Evolutionary conservation across 2,888 invertebrate genomes (phyloP).

Genomic region (Toxonevra muliebris): DNA sequence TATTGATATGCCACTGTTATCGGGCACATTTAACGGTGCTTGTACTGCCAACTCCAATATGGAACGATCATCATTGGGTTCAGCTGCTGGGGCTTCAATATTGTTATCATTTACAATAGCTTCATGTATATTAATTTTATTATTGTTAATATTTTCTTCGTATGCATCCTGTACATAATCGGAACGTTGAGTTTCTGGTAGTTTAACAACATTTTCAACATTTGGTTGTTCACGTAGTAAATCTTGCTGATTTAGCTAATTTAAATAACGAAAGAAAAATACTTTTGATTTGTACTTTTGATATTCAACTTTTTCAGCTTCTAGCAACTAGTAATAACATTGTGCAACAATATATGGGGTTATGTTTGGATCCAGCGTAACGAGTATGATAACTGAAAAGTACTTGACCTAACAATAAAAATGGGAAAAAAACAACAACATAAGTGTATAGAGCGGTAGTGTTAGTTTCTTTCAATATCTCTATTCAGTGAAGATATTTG

Average conservation of each 20-base stretch:
- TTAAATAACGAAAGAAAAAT: background rate
- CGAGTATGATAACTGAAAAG: too few species aligned
- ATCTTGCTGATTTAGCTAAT: constrained; percentile 10
- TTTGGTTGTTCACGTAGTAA: constrained; percentile 30
- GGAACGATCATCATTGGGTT: constrained; percentile 40
- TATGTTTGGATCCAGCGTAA: too few species aligned
- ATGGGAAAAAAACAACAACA: too few species aligned
- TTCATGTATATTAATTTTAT: constrained; percentile 38
- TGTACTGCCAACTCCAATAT: constrained; percentile 48
- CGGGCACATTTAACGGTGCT: constrained; percentile 43
- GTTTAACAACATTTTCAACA: constrained; percentile 47
- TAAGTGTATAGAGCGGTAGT: too few species aligned
- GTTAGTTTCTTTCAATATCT: too few species aligned
- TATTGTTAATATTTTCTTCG: constrained; percentile 30
- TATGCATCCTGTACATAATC: constrained; percentile 26
- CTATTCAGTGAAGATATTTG: too few species aligned
- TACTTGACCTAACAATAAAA: too few species aligned
- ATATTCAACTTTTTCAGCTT: too few species aligned
- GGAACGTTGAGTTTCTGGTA: constrained; percentile 45
- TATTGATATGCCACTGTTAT: constrained; percentile 47
- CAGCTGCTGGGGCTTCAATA: constrained; percentile 41
- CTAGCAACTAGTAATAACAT: too few species aligned
- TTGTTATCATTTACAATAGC: constrained; percentile 42
- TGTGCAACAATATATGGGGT: too few species aligned
- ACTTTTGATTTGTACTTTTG: background rate